These are phyloP conservation scores for Euspilapteryx auroguttella DNA, from an alignment of 2,888 invertebrate species.

Conservation along the genomic window DNA sequence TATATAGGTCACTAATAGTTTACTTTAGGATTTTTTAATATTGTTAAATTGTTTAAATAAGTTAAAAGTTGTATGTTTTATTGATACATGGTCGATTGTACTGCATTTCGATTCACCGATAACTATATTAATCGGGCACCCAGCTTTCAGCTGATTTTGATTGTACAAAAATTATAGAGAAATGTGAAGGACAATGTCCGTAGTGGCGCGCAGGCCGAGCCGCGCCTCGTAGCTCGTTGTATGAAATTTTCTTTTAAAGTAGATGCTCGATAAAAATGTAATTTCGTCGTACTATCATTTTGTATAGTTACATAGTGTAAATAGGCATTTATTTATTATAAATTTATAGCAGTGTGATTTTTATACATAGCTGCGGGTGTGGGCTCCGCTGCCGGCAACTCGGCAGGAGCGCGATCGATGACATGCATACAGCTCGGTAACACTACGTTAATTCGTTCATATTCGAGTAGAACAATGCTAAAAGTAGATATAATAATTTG, in stretches of 20 bases:
- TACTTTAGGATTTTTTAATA: conserved; percentile 52
- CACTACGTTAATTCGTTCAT: conserved; percentile 41
- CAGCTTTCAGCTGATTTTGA: conserved; percentile 49
- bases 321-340: conserved; percentile 63
- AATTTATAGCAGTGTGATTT: conserved; percentile 58
- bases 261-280: conserved; percentile 53
- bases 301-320: conserved; percentile 62
- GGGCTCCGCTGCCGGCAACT: conserved; percentile 41
- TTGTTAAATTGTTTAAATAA: conserved; percentile 58
- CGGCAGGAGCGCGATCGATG: conserved; percentile 37
- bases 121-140: conserved; percentile 42
- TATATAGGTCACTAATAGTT: conserved; percentile 46
- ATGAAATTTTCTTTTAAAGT: conserved; percentile 41
- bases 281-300: conserved; percentile 57
- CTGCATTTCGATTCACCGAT: conserved; percentile 43
- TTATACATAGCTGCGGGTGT: conserved; percentile 55
- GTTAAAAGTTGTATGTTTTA: conserved; percentile 54
- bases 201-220: conserved; percentile 28
- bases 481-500: conserved; percentile 54
- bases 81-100: conserved; percentile 46
- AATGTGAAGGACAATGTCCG: conserved; percentile 16
- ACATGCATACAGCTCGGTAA: conserved; percentile 38
- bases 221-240: conserved; percentile 31
- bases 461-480: conserved; percentile 57
- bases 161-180: conserved; percentile 50